phyloP scores from a whole-genome alignment of 2,797 vertebrate genomes.

The Fistularia commersonii region DNA sequence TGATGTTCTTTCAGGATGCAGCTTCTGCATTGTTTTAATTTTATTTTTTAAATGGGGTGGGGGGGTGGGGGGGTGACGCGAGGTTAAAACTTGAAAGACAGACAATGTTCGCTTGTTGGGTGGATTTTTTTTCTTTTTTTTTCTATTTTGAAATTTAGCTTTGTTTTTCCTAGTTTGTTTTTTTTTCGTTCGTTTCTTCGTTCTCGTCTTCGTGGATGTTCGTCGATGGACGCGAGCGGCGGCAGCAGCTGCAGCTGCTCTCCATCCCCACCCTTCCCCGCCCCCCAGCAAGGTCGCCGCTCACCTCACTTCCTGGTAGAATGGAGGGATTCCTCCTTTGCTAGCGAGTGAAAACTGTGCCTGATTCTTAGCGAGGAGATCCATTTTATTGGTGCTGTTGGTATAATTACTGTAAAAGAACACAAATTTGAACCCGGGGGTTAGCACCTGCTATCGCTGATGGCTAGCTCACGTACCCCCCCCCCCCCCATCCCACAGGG shows the following conservation, averaged over 20 bases:
- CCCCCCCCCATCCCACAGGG: constrained; percentile 64
- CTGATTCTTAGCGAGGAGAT: constrained; percentile 91
- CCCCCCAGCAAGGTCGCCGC: constrained; percentile 39
- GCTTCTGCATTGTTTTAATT: constrained; percentile 30
- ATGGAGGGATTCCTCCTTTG: constrained; percentile 74
- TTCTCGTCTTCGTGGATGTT: constrained; percentile 35
- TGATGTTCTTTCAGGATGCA: constrained; percentile 45
- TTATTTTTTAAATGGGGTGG: background rate
- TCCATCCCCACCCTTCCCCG: too few relatives aligned
- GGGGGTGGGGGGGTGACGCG: constrained; percentile 32
- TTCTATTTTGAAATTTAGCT: constrained; percentile 68
- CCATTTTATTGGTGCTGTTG: constrained; percentile 96
- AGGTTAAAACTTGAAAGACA: constrained; percentile 76
- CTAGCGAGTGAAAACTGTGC: constrained; percentile 85
- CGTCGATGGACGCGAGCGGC: constrained; percentile 44
- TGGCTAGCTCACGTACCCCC: constrained; percentile 23
- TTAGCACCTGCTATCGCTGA: too few relatives aligned
- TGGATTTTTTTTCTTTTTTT: constrained; percentile 53
- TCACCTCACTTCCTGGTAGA: constrained; percentile 60
- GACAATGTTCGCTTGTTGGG: constrained; percentile 69
- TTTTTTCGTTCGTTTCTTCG: constrained; percentile 58
- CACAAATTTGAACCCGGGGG: too few relatives aligned
- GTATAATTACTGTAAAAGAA: constrained; percentile 84
- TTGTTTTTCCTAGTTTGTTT: constrained; percentile 70
- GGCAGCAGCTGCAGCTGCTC: constrained; percentile 47